Evolutionary conservation across 1,140 invertebrate genomes (phyloP), one percentile per base, ranked within the genome.

Genomic region (Anoplophora glabripennis): DNA sequence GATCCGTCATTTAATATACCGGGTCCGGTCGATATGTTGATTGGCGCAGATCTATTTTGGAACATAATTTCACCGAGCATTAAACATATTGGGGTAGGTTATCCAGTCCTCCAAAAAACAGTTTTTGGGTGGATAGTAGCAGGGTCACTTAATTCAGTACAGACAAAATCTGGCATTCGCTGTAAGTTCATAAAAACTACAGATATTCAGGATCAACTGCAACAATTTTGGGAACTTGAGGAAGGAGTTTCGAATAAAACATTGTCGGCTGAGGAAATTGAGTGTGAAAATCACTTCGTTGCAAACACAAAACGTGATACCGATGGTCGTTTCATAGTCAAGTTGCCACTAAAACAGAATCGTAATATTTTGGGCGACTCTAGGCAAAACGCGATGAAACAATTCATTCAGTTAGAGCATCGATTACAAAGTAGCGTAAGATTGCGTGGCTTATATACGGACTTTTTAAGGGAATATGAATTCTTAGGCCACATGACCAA

Each of bases 201-300:
- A 28, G 2, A 28, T 28, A 28, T 28, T 28, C 21, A 28, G 21
- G 3, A 21, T 9, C 15, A 45, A 47, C n/a, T 52, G 8, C 28
- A 44, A 38, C 55, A 60, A 52, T 64, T 57, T 57, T 64, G 57
- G 62, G 28, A 47, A 36, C 15, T 59, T 2, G 59, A 64, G 58
- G 28, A 56, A 33, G 11, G 17, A 33, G 3, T 21, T 17, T 17
- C 38, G 21, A 48, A 57, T 15, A 8, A 10, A 11, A 47, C 28
- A 21, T 51, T 48, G 7, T 59, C 42, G 21, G 10, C 15, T 18
- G 54, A 45, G 48, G 57, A 59, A 46, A 44, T 34, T 38, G 12
- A 10, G 7, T 63, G 57, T 45, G 60, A 66, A 33, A 44, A 60
- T 7, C 40, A 59, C 41, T 66, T 57, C 34, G 15, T 36, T 17